These are phyloP conservation scores for Parotocinclus haroldoi DNA, from an alignment of 2,797 vertebrate species.

Conservation along the genomic window DNA sequence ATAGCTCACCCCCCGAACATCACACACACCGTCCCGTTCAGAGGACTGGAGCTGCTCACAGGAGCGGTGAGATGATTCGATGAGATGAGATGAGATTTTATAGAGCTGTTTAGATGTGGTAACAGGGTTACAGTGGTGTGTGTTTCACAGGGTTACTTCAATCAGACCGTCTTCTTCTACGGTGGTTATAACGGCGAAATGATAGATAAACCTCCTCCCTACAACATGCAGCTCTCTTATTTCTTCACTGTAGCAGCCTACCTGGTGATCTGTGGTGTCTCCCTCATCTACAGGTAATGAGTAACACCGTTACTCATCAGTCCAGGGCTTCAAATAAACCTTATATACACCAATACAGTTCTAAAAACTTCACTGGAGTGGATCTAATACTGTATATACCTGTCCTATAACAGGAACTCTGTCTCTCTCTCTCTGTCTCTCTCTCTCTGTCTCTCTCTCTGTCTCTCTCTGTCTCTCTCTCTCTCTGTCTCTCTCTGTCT, in stretches of 20 bases:
- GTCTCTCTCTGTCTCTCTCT: no score
- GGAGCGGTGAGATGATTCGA: constrained; percentile 78
- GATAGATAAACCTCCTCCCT: constrained; percentile 53
- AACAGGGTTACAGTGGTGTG: no score
- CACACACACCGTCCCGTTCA: constrained; percentile 70
- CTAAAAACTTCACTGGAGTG: no score
- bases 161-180: constrained; percentile 85
- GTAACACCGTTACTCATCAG: not conserved
- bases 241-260: constrained; percentile 86
- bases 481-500: no score
- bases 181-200: constrained; percentile 83
- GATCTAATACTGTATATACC: no score
- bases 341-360: no score
- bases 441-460: no score
- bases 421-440: no score
- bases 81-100: no score
- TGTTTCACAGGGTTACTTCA: constrained; percentile 83
- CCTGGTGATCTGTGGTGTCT: constrained; percentile 81
- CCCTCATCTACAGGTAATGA: constrained; percentile 84
- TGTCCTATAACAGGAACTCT: no score
- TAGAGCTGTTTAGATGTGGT: no score
- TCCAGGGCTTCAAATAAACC: no score
- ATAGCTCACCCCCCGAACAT: constrained; percentile 62
- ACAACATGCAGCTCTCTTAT: constrained; percentile 91
- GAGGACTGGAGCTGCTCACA: constrained; percentile 84